phyloP scores from a whole-genome alignment of 2,113 vertebrate genomes.

The Neotoma lepida region DNA sequence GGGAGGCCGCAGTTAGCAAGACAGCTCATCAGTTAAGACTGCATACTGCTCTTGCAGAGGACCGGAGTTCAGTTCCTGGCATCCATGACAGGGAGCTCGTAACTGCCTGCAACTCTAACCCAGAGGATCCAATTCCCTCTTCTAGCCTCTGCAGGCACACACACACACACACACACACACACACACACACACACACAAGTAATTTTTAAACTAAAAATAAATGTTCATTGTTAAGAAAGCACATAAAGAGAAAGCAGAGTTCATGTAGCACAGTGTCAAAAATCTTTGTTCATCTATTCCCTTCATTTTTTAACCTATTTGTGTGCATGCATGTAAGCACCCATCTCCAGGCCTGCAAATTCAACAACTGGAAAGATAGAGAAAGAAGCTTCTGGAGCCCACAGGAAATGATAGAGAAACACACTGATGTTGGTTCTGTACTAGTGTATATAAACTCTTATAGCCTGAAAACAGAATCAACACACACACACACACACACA shows the following conservation, averaged over 20 bases:
- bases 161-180: not conserved
- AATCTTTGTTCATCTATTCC: not conserved
- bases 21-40: not conserved
- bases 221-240: constrained; percentile 6
- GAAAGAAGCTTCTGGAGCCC: not conserved
- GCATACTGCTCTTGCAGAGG: not conserved
- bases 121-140: not conserved
- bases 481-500: no score
- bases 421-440: not conserved
- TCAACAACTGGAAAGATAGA: not conserved
- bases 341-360: not conserved
- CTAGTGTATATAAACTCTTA: not conserved
- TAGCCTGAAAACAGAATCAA: not conserved
- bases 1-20: no score
- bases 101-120: not conserved
- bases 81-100: not conserved
- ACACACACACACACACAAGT: not conserved
- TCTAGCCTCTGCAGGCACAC: not conserved
- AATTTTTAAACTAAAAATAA: not conserved
- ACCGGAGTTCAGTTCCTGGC: not conserved
- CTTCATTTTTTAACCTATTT: not conserved
- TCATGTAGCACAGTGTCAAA: not conserved
- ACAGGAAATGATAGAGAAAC: not conserved
- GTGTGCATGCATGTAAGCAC: not conserved
- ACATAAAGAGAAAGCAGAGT: not conserved